Conservation (phyloP, 2,113 vertebrate species). For the Poeciliopsis occidentalis region DNA sequence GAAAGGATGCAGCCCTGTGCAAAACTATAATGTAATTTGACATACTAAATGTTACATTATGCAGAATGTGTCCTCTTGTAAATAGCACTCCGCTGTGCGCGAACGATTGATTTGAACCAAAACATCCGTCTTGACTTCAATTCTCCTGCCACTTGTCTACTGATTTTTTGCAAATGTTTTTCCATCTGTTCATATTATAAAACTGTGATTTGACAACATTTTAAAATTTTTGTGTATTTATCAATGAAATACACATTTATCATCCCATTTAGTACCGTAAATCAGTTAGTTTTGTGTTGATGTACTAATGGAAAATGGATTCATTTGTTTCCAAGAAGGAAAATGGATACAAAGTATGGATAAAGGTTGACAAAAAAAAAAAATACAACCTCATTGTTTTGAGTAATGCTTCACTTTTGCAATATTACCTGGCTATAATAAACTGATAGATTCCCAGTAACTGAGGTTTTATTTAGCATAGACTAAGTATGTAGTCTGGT, state of each 20-base stretch:
- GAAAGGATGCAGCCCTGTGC: too few relatives aligned
- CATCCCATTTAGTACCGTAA: neutral
- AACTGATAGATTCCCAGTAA: constrained; percentile 1
- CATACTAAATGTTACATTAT: too few relatives aligned
- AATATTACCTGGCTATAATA: neutral
- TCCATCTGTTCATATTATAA: neutral
- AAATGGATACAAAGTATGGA: too few relatives aligned
- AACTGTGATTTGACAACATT: neutral
- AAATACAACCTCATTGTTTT: too few relatives aligned
- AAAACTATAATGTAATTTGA: too few relatives aligned
- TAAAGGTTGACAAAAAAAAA: too few relatives aligned
- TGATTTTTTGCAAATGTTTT: neutral
- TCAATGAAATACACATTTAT: neutral
- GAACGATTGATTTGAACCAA: too few relatives aligned
- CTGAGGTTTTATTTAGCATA: constrained; percentile 2
- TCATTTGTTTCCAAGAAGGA: neutral
- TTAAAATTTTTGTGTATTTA: neutral
- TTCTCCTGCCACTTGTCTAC: constrained; percentile 2
- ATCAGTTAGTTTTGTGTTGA: neutral
- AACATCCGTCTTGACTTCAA: too few relatives aligned
- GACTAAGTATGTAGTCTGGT: neutral
- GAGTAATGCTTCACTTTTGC: neutral
- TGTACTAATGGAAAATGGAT: neutral
- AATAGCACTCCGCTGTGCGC: too few relatives aligned
- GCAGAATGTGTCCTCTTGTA: too few relatives aligned